A percentile compares a stretch with the other conserved stretches of the same genome.
These are phyloP conservation scores for Pocillopora meandrina DNA, from an alignment of 92 coral and sea anemone species.

Conservation along the genomic window DNA sequence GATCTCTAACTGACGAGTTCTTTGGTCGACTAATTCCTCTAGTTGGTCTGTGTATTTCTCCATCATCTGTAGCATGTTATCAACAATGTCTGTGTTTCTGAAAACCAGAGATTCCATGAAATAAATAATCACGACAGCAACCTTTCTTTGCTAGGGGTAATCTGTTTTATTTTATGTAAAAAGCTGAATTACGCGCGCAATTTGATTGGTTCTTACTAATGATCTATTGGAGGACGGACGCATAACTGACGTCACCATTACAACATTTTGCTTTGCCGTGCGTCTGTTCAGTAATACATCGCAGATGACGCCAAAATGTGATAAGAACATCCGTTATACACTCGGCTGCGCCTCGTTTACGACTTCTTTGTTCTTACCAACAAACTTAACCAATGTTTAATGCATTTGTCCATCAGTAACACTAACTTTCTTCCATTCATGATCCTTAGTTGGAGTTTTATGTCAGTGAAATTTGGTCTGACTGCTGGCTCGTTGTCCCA, in stretches of 20 bases:
- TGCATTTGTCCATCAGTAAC: neutral
- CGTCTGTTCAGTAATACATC: too few relatives aligned
- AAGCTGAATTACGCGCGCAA: too few relatives aligned
- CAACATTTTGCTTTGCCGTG: too few relatives aligned
- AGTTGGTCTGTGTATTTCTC: constrained; percentile 84
- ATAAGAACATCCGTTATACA: too few relatives aligned
- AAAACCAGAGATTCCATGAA: neutral
- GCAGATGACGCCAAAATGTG: too few relatives aligned
- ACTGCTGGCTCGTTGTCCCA: constrained; percentile 67
- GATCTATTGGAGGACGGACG: too few relatives aligned
- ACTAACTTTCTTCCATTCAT: constrained; percentile 73
- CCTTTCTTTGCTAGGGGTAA: neutral
- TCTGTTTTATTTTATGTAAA: too few relatives aligned
- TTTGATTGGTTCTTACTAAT: too few relatives aligned
- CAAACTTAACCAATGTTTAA: too few relatives aligned
- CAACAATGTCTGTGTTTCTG: constrained; percentile 83
- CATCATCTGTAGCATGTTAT: constrained; percentile 89
- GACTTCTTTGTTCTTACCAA: too few relatives aligned
- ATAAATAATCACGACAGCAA: neutral
- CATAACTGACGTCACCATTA: too few relatives aligned
- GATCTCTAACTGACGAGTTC: constrained; percentile 80
- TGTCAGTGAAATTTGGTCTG: constrained; percentile 63
- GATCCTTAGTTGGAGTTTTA: constrained; percentile 55
- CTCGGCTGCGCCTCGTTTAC: too few relatives aligned
- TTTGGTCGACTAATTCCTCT: constrained; percentile 77